Percentiles rank a stretch among this genome's conserved stretches.
Evolutionary conservation across 2,888 invertebrate genomes (phyloP).

Genomic region (Pheosia tremula): DNA sequence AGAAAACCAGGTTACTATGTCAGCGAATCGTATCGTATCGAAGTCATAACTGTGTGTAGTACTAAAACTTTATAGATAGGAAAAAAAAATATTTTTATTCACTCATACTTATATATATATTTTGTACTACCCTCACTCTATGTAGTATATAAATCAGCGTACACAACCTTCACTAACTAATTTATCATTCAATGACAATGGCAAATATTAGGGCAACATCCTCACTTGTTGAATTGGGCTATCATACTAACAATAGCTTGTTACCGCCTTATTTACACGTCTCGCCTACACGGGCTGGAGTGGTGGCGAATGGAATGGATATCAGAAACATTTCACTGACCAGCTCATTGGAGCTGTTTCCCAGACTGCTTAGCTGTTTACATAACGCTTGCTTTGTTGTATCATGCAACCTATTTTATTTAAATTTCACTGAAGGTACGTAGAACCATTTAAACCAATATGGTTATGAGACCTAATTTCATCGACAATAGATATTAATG

Average conservation of each 20-base stretch:
- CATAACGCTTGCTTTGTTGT: background rate
- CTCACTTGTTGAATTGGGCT: conserved; percentile 34
- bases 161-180: background rate
- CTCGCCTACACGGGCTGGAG: conserved; percentile 27
- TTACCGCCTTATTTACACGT: conserved; percentile 22
- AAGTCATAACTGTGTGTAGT: background rate
- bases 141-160: too few relatives aligned
- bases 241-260: conserved; percentile 35
- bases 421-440: too few relatives aligned
- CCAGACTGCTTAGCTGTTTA: conserved; percentile 10
- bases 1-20: background rate
- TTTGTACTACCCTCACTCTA: background rate
- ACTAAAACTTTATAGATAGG: conserved; percentile 1
- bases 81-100: too few relatives aligned
- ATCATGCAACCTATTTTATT: too few relatives aligned
- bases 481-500: too few relatives aligned
- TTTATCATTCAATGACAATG: conserved; percentile 1
- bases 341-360: conserved; percentile 15
- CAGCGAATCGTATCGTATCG: background rate
- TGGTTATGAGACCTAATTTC: too few relatives aligned
- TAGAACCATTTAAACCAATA: too few relatives aligned
- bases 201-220: conserved; percentile 12
- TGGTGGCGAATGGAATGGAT: conserved; percentile 33
- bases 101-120: too few relatives aligned
- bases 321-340: conserved; percentile 18